Evolutionary conservation across 2,113 vertebrate genomes (phyloP).

Genomic region (Grammomys surdaster): DNA sequence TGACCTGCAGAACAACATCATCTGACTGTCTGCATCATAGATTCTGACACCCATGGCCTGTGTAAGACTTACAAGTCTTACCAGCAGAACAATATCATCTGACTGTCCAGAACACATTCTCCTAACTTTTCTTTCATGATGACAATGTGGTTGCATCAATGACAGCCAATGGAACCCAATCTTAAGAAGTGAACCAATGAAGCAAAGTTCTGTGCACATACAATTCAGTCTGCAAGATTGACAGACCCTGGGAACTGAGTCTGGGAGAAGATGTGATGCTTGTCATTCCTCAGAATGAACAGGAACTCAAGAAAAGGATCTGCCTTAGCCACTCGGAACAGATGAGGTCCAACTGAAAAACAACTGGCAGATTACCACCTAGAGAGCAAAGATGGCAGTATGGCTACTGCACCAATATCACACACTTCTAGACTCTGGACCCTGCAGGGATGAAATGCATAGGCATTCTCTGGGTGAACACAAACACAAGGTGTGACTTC

Average conservation of each 20-base stretch:
- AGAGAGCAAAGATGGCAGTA: background rate
- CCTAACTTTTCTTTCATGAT: background rate
- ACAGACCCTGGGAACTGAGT: background rate
- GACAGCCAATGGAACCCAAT: background rate
- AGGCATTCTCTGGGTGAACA: background rate
- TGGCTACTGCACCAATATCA: background rate
- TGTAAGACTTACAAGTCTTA: background rate
- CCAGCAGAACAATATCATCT: background rate
- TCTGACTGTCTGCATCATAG: too few species aligned
- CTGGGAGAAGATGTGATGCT: background rate
- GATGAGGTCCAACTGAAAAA: background rate
- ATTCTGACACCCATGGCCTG: background rate
- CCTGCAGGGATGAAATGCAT: background rate
- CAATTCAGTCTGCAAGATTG: too few species aligned
- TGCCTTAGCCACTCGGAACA: background rate
- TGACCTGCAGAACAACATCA: background rate
- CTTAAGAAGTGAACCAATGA: background rate
- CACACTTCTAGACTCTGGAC: background rate
- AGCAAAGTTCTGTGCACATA: background rate
- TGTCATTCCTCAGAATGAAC: fast-evolving
- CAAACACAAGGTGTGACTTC: background rate
- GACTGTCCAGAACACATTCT: background rate
- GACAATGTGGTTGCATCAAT: background rate
- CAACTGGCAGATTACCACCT: background rate
- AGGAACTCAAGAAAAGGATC: background rate